Evolutionary conservation across 2,797 vertebrate species (phyloP), one percentile per base, ranked within the genome.

Genomic region (Mus minutoides): DNA sequence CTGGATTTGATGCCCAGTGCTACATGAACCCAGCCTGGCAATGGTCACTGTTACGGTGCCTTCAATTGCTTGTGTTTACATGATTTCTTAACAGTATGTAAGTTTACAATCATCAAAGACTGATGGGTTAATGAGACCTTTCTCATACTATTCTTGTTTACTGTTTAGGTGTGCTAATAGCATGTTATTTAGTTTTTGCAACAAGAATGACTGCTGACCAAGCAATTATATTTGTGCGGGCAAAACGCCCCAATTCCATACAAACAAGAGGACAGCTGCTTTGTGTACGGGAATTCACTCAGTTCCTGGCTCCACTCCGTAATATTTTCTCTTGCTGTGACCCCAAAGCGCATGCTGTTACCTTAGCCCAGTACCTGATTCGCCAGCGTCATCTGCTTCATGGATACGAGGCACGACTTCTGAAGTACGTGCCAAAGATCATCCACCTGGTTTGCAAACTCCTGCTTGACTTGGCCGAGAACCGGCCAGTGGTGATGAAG

Each of bases 331-430:
- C 99, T 0, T 99, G 99, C 77, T 99, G 99, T 0, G 99, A 99
- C 92, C 99, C 99, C 92, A 98, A 98, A 98, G 98, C 98, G 0
- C 98, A 99, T 2, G 97, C 99, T 0, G 99, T 99, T 94, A 99
- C 99, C 2, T 96, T 99, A 97, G 98, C 99, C 0, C 99, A 99
- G 96, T 99, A 99, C 98, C 98, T 99, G 67, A 99, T 99, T 37
- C 99, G 99, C n/a, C 99, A 99, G 98, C 99, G 99, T 92, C 99
- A 99, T 96, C 98, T 99, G 97, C 99, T 99, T 83, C 99, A 99
- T 0, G 99, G 99, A 80, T 99, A 99, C 0, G 99, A 99, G 98
- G 99, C 99, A 0, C 98, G 99, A 73, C 98, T 99, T 97, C 99
- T 99, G 98, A 99, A 99, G 97, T 98, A 99, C 0, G 99, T 99